Percentiles rank a stretch among this genome's conserved stretches.
Conservation (phyloP, 2,888 invertebrate species). For the Agonopterix subpropinquella region DNA sequence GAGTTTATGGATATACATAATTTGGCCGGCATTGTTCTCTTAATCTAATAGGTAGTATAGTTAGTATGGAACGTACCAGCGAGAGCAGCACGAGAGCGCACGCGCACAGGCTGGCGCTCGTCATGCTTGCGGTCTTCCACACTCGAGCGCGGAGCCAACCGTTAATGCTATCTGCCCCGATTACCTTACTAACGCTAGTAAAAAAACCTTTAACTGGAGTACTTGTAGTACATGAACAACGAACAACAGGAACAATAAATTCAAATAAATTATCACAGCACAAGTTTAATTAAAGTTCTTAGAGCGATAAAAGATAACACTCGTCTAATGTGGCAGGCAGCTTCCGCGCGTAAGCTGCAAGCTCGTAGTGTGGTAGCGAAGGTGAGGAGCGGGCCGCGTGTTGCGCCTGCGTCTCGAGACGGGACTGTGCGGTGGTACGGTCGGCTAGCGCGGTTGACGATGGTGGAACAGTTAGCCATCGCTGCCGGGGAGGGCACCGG, state of each 20-base stretch:
- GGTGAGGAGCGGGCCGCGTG: constrained; percentile 37
- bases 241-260: constrained; percentile 14
- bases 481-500: constrained; percentile 51
- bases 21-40: too few species aligned
- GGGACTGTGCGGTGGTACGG: constrained; percentile 57
- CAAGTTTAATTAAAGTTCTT: constrained; percentile 15
- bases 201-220: constrained; percentile 31
- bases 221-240: constrained; percentile 9
- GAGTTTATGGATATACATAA: too few species aligned
- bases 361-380: constrained; percentile 11
- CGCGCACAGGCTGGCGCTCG: constrained; percentile 48
- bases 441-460: constrained; percentile 46
- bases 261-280: constrained; percentile 25
- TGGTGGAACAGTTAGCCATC: constrained; percentile 65
- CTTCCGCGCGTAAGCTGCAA: constrained; percentile 11
- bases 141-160: constrained; percentile 73
- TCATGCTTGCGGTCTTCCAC: constrained; percentile 74
- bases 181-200: constrained; percentile 60
- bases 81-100: constrained; percentile 61
- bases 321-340: neutral
- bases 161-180: constrained; percentile 75
- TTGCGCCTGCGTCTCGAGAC: constrained; percentile 48
- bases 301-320: too few species aligned
- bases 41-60: neutral
- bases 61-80: constrained; percentile 44